phyloP scores from a whole-genome alignment of 2,797 vertebrate species.

The Diplodus sargus region DNA sequence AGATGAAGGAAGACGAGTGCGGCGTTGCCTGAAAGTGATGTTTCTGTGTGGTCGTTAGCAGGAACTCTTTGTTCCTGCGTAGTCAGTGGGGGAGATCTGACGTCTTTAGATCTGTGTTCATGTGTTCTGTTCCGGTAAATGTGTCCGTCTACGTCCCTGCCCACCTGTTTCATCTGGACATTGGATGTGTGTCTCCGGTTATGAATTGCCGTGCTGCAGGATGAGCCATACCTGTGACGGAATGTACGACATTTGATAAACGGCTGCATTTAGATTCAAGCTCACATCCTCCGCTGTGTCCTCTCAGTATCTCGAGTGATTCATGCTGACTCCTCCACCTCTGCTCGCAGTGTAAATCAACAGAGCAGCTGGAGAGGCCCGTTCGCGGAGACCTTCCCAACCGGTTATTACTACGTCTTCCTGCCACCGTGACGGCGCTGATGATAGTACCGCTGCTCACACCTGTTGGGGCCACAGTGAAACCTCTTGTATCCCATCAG shows the following conservation, averaged over 20 bases:
- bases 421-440: slow-evolving; percentile 19
- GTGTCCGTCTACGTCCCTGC: background rate
- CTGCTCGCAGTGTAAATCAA: slow-evolving; percentile 64
- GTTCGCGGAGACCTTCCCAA: slow-evolving; percentile 20
- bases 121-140: slow-evolving; percentile 10
- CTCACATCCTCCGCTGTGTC: slow-evolving; percentile 68
- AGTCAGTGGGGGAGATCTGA: background rate
- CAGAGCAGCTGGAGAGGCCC: slow-evolving; percentile 40
- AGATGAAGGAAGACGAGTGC: no score
- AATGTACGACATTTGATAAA: slow-evolving; percentile 66
- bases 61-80: background rate
- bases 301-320: slow-evolving; percentile 61
- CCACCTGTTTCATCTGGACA: slow-evolving; percentile 39
- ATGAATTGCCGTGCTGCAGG: slow-evolving; percentile 26
- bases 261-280: slow-evolving; percentile 76
- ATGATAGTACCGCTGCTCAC: slow-evolving; percentile 43
- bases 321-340: slow-evolving; percentile 71
- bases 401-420: slow-evolving; percentile 62
- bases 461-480: slow-evolving; percentile 55
- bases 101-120: background rate
- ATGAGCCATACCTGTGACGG: slow-evolving; percentile 57
- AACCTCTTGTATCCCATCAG: slow-evolving; percentile 27
- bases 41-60: background rate
- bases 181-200: slow-evolving; percentile 21
- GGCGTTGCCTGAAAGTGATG: background rate